These are phyloP conservation scores for Charadrius vociferus DNA, from an alignment of 2,113 vertebrate species.

Conservation along the genomic window DNA sequence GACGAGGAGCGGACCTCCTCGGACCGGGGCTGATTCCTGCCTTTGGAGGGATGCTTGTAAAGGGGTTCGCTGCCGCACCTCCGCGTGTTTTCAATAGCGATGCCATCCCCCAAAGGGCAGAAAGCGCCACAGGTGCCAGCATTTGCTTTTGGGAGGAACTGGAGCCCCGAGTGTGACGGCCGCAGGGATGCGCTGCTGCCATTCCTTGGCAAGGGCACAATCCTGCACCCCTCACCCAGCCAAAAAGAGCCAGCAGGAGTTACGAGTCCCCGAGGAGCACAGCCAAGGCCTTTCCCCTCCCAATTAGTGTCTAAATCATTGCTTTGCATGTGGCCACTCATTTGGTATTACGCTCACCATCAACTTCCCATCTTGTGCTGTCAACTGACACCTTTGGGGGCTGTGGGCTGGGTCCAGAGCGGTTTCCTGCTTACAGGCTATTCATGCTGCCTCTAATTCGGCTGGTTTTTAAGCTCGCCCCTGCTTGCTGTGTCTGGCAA, in stretches of 20 bases:
- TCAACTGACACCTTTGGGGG: slow-evolving; percentile 15
- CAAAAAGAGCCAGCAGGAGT: background rate
- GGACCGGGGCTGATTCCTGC: background rate
- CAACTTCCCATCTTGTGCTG: background rate
- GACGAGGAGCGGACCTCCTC: background rate
- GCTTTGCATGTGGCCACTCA: background rate
- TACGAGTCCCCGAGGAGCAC: background rate
- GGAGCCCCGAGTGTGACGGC: background rate
- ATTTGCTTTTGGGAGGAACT: background rate
- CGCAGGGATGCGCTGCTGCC: background rate
- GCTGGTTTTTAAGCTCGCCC: background rate
- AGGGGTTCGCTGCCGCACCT: background rate
- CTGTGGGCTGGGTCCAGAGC: background rate
- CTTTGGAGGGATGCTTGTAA: background rate
- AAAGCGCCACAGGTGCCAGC: background rate
- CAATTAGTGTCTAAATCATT: background rate
- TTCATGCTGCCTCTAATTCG: background rate
- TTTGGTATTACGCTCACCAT: background rate
- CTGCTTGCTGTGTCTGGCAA: background rate
- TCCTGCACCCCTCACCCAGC: background rate
- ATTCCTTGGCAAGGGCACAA: background rate
- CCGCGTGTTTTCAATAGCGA: background rate
- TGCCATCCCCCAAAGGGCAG: background rate
- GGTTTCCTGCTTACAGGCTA: background rate
- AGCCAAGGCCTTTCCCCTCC: background rate